Percentiles rank a stretch among this genome's conserved stretches.
phyloP scores from a whole-genome alignment of 2,888 invertebrate genomes.

The Iselma pallidipennis region DNA sequence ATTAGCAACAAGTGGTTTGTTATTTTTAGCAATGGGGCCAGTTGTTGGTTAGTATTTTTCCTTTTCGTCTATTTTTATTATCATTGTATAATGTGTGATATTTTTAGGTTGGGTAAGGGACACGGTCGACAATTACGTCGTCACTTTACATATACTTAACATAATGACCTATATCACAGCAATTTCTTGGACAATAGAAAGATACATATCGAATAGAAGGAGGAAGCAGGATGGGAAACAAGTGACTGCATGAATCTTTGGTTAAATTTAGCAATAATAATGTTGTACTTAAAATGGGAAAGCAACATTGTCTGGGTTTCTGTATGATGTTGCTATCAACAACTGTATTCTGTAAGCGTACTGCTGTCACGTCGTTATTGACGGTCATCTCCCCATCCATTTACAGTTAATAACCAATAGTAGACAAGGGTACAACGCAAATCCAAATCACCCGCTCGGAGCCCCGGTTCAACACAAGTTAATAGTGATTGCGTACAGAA shows the following conservation, averaged over 20 bases:
- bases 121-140: slow-evolving; percentile 61
- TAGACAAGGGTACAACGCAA: too few relatives aligned
- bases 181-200: slow-evolving; percentile 66
- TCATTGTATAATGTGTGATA: neutral
- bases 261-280: neutral
- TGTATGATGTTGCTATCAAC: too few relatives aligned
- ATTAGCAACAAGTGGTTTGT: slow-evolving; percentile 67
- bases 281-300: neutral
- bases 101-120: slow-evolving; percentile 69
- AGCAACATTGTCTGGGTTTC: too few relatives aligned
- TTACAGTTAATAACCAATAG: too few relatives aligned
- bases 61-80: neutral
- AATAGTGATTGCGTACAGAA: too few relatives aligned
- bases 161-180: slow-evolving; percentile 67
- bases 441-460: too few relatives aligned
- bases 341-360: too few relatives aligned
- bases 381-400: too few relatives aligned
- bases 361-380: too few relatives aligned
- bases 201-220: slow-evolving; percentile 42
- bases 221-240: neutral
- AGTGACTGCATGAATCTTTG: neutral
- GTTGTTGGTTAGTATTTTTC: slow-evolving; percentile 63
- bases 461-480: too few relatives aligned
- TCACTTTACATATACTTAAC: slow-evolving; percentile 68
- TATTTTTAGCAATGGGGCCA: slow-evolving; percentile 66